A percentile compares a stretch with the other conserved stretches of the same genome.
Conservation (phyloP, 2,797 vertebrate genomes). For the Bucorvus abyssinicus region DNA sequence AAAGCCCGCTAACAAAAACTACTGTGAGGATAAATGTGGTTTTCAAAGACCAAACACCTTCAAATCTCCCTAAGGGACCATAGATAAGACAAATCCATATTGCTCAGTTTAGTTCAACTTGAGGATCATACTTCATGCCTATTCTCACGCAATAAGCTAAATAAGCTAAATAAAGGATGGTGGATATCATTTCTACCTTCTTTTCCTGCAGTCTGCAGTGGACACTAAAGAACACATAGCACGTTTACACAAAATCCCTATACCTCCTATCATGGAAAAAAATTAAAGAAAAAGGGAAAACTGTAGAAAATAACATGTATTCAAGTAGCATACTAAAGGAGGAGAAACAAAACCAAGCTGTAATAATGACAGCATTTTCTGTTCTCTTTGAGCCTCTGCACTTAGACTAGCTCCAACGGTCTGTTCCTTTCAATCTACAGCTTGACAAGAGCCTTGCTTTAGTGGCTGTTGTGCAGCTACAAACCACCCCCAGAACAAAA, state of each 20-base stretch:
- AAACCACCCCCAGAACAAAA: not conserved
- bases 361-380: not conserved
- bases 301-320: not conserved
- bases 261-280: not conserved
- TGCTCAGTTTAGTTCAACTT: not conserved
- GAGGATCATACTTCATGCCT: not conserved
- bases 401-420: accelerated
- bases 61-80: not conserved
- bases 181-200: not conserved
- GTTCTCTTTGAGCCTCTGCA: not conserved
- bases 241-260: not conserved
- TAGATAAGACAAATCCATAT: not conserved
- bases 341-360: not conserved
- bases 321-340: not conserved
- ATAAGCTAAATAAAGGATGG: not conserved
- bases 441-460: not conserved
- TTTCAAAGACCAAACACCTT: not conserved
- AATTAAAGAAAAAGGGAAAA: not conserved
- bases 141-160: not conserved
- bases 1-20: not conserved
- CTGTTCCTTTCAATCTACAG: not conserved
- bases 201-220: accelerated
- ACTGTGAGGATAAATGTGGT: not conserved
- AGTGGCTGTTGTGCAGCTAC: not conserved
- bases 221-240: not conserved